Evolutionary conservation across 2,888 invertebrate species (phyloP).

Genomic region (Drosophila limbata): DNA sequence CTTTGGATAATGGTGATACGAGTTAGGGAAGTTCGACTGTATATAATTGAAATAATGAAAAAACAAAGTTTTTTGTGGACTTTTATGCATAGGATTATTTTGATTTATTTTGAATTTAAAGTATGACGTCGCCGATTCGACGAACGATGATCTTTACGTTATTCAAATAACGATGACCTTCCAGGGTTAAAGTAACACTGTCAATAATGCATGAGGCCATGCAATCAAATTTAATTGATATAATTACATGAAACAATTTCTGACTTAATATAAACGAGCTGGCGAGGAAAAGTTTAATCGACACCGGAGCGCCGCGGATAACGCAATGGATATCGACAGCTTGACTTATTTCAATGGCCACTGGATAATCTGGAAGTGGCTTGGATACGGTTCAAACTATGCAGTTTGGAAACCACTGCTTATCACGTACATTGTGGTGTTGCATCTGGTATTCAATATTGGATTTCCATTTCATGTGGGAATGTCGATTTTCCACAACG

Average conservation of each 20-base stretch:
- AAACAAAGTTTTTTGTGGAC: too few species aligned
- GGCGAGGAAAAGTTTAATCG: background rate
- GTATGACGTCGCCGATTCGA: too few species aligned
- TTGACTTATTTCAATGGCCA: slow-evolving; percentile 55
- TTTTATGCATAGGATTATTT: too few species aligned
- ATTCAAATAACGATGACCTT: too few species aligned
- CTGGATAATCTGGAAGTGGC: slow-evolving; percentile 58
- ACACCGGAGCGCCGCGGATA: background rate
- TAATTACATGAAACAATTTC: background rate
- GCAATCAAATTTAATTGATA: slow-evolving; percentile 4
- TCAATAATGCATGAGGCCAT: background rate
- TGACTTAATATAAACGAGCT: background rate
- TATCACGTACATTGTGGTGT: slow-evolving; percentile 31
- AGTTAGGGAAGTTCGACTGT: too few species aligned
- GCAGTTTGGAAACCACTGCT: slow-evolving; percentile 20
- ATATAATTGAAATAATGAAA: too few species aligned
- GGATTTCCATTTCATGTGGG: slow-evolving; percentile 73
- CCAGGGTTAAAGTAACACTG: background rate
- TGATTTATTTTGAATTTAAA: too few species aligned
- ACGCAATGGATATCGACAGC: slow-evolving; percentile 4
- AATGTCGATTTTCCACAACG: slow-evolving; percentile 57
- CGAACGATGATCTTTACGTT: too few species aligned
- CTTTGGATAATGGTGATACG: too few species aligned
- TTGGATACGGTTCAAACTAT: slow-evolving; percentile 45
- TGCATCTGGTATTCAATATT: slow-evolving; percentile 54